phyloP scores from a whole-genome alignment of 2,888 invertebrate species.

The Nysson spinosus region DNA sequence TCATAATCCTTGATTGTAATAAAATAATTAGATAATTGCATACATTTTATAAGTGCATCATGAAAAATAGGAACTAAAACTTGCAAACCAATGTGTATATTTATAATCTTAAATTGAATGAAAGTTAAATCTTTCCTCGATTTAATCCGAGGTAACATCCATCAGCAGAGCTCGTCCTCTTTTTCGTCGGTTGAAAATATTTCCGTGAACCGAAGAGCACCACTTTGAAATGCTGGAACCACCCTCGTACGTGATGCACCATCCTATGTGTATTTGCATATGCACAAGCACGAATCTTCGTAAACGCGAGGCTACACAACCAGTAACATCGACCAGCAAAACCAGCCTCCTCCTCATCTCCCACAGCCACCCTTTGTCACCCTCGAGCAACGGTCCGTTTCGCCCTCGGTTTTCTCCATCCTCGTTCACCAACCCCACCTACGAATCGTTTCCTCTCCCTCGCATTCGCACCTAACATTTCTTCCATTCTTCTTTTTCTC shows the following conservation, averaged over 20 bases:
- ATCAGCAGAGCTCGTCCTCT: too few species aligned
- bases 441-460: constrained; percentile 2
- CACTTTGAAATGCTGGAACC: not conserved
- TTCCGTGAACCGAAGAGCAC: not conserved
- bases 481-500: constrained; percentile 18
- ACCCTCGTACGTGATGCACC: not conserved
- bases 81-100: too few species aligned
- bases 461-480: not conserved
- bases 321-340: constrained; percentile 33
- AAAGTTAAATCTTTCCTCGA: too few species aligned
- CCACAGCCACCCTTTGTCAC: constrained; percentile 33
- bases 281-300: not conserved
- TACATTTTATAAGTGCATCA: too few species aligned
- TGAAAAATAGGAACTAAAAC: too few species aligned
- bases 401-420: constrained; percentile 1
- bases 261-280: not conserved
- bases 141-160: too few species aligned
- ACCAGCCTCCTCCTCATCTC: constrained; percentile 24
- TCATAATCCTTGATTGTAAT: too few species aligned
- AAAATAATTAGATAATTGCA: too few species aligned
- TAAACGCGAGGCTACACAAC: constrained; percentile 9
- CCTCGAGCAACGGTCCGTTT: constrained; percentile 29
- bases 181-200: constrained; percentile 5
- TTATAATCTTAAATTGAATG: too few species aligned
- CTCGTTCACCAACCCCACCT: not conserved